phyloP scores from a whole-genome alignment of 2,113 vertebrate species.

The Oreocharis arfaki region DNA sequence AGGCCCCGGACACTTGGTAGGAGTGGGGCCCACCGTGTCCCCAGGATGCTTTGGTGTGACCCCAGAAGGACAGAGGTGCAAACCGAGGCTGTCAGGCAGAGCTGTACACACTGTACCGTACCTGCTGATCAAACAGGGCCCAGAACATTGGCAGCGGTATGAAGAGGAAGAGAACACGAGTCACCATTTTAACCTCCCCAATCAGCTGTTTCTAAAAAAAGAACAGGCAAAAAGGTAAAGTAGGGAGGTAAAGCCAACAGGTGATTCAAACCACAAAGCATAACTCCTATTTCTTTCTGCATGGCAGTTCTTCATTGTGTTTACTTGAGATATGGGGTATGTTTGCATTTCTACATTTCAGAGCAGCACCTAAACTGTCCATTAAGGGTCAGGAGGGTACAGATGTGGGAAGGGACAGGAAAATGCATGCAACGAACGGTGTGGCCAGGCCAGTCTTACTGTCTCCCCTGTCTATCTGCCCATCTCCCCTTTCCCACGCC shows the following conservation, averaged over 20 bases:
- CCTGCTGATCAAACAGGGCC: slow-evolving; percentile 98
- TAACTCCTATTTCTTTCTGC: not conserved
- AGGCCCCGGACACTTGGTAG: not conserved
- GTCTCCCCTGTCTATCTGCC: not conserved
- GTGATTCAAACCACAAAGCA: not conserved
- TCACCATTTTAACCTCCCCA: slow-evolving; percentile 90
- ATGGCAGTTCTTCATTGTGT: not conserved
- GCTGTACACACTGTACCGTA: slow-evolving; percentile 27
- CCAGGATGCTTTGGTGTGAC: not conserved
- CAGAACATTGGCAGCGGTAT: slow-evolving; percentile 97
- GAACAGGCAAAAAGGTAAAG: not conserved
- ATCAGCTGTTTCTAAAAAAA: slow-evolving; percentile 84
- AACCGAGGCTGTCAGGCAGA: not conserved
- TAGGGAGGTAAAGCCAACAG: not conserved
- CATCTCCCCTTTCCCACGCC: not conserved
- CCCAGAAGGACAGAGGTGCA: not conserved
- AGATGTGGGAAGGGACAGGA: not conserved
- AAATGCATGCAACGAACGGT: not conserved
- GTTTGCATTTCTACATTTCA: not conserved
- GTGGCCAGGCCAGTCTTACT: not conserved
- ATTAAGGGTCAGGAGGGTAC: slow-evolving; percentile 38
- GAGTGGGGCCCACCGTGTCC: rapidly evolving
- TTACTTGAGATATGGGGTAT: not conserved
- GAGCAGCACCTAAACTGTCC: not conserved
- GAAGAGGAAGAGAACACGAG: slow-evolving; percentile 88